These are phyloP conservation scores for Oryzias dopingdopingensis DNA, from an alignment of 2,797 vertebrate genomes.

Conservation along the genomic window DNA sequence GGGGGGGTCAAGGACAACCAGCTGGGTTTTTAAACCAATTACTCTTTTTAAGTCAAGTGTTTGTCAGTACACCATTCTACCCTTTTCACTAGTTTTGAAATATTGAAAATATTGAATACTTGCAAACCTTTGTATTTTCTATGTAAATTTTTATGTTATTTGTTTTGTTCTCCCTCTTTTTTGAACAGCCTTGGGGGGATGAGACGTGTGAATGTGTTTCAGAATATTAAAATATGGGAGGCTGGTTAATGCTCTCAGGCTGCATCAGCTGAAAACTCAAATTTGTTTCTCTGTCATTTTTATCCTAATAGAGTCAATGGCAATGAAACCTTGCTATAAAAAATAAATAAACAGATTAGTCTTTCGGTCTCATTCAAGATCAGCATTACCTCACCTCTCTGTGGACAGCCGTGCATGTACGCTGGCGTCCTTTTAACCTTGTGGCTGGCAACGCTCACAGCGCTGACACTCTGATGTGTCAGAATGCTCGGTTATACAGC, in stretches of 20 bases:
- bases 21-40: too few relatives aligned
- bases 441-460: constrained; percentile 50
- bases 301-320: constrained; percentile 10
- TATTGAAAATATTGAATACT: neutral
- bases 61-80: too few relatives aligned
- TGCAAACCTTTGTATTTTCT: constrained; percentile 29
- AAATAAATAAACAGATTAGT: constrained; percentile 11
- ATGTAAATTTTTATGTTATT: constrained; percentile 14
- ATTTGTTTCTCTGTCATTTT: constrained; percentile 17
- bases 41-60: too few relatives aligned
- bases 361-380: constrained; percentile 47
- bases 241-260: constrained; percentile 25
- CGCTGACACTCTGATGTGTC: constrained; percentile 54
- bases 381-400: constrained; percentile 51
- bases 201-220: constrained; percentile 14
- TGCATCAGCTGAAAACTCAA: constrained; percentile 21
- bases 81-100: neutral
- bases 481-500: constrained; percentile 52
- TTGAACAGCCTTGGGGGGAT: constrained; percentile 17
- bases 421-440: constrained; percentile 65
- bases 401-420: constrained; percentile 41
- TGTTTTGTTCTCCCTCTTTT: constrained; percentile 13
- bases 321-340: constrained; percentile 28
- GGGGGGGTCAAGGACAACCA: too few relatives aligned
- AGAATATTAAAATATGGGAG: constrained; percentile 40